A percentile compares a stretch with the other conserved stretches of the same genome.
These are phyloP conservation scores for Collichthys lucidus DNA, from an alignment of 2,113 vertebrate species.

Conservation along the genomic window DNA sequence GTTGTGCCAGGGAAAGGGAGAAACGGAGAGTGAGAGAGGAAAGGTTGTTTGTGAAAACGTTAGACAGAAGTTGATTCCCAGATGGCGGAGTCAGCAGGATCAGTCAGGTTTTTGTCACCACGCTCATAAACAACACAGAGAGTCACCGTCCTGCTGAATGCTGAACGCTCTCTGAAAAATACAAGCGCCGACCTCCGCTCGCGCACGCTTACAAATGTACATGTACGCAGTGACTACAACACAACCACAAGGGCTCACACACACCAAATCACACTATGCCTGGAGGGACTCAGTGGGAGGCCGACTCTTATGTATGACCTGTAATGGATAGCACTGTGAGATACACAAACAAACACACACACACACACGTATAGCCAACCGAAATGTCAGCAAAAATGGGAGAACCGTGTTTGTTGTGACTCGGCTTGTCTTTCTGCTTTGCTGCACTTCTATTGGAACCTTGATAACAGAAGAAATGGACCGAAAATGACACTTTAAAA, in stretches of 20 bases:
- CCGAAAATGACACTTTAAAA: slow-evolving; percentile 52
- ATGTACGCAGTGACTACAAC: slow-evolving; percentile 12
- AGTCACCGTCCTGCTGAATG: slow-evolving; percentile 35
- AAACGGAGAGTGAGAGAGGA: background rate
- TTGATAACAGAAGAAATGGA: slow-evolving; percentile 48
- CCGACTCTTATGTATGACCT: slow-evolving; percentile 58
- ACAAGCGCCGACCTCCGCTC: background rate
- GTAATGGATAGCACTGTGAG: slow-evolving; percentile 64
- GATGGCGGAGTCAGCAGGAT: slow-evolving; percentile 5
- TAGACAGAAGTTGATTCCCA: slow-evolving; percentile 23
- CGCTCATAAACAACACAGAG: slow-evolving; percentile 22
- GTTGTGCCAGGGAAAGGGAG: background rate
- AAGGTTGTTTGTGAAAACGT: background rate
- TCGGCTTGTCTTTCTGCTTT: slow-evolving; percentile 60
- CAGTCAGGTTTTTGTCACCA: slow-evolving; percentile 33
- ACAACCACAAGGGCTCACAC: slow-evolving; percentile 38
- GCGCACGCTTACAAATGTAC: slow-evolving; percentile 9
- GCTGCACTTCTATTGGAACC: slow-evolving; percentile 39
- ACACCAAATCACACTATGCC: slow-evolving; percentile 42
- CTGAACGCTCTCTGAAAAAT: slow-evolving; percentile 37
- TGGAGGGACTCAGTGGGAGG: slow-evolving; percentile 57
- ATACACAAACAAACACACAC: background rate
- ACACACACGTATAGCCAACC: slow-evolving; percentile 16
- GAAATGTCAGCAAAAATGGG: slow-evolving; percentile 55
- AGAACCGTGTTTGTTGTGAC: slow-evolving; percentile 70